Evolutionary conservation across 2,797 vertebrate genomes (phyloP), one percentile per base, ranked within the genome.

Genomic region (Aphelocoma californica): DNA sequence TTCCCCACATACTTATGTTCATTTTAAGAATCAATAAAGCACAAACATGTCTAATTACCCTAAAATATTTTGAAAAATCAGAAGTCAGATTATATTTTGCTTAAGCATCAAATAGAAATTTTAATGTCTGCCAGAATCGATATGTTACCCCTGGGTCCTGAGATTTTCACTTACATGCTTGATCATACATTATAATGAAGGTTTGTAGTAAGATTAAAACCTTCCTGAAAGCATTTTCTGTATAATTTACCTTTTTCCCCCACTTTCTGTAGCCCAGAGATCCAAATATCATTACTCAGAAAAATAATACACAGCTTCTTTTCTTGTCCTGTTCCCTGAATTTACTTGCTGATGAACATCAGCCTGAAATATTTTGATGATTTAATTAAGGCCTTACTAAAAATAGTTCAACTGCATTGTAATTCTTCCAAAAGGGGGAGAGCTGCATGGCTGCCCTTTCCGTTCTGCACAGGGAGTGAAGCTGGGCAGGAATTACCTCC

Each of bases 1-100:
- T 97, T 96, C 95, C 92, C 95, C 69, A 69, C 82, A 16, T 90
- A 94, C 64, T 92, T 95, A 65, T 79, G 89, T 93, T 96, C 93
- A 85, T 96, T 95, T 94, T 95, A 95, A 91, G 85, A 96, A 97
- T 94, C 96, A 96, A 96, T 97, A 96, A 84, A 92, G 82, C 82
- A 85, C 88, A 96, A 97, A 96, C 72, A 94, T 48, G 79, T 71
- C 95, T 95, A 96, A 97, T 97, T 97, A 96, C 90, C 65, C 83
- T 91, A 95, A 97, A 92, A 97, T 96, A 96, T 90, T 93, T 92
- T 86, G 74, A 86, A 91, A 93, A 97, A 96, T 92, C 93, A 82
- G 47, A 97, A 96, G 88, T 95, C 97, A 94, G 96, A 93, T 97
- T 95, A 81, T 81, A 93, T 97, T 95, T 95, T 97, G 81, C 93